A percentile compares a stretch with the other conserved stretches of the same genome.
Evolutionary conservation across 2,113 vertebrate species (phyloP).

Genomic region (Brienomyrus brachyistius): DNA sequence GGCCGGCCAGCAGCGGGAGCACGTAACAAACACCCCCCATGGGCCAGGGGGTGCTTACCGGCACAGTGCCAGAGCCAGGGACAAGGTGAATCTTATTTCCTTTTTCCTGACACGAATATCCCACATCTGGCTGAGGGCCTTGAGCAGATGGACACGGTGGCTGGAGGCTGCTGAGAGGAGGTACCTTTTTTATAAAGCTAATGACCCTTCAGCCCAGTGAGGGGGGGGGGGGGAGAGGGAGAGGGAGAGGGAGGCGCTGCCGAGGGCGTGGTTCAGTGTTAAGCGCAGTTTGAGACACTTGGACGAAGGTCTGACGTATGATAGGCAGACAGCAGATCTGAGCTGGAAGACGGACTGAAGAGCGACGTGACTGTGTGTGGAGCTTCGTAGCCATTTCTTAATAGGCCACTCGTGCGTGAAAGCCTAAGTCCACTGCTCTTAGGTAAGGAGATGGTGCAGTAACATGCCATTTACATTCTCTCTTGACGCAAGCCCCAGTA

Average conservation of each 20-base stretch:
- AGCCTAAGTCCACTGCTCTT: background rate
- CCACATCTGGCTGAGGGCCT: slow-evolving; percentile 56
- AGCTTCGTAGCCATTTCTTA: background rate
- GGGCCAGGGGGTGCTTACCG: background rate
- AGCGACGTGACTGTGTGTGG: background rate
- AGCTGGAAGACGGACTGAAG: background rate
- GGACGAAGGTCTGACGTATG: slow-evolving; percentile 6
- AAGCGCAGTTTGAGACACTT: slow-evolving; percentile 56
- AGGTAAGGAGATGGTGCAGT: background rate
- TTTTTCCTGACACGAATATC: slow-evolving; percentile 51
- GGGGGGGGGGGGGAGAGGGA: too few relatives aligned
- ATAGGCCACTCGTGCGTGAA: background rate
- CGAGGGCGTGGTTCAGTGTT: slow-evolving; percentile 43
- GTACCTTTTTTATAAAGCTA: slow-evolving; percentile 67
- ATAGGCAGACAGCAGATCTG: slow-evolving; percentile 10
- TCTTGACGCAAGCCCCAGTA: background rate
- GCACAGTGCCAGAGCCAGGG: background rate
- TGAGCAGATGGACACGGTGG: slow-evolving; percentile 60
- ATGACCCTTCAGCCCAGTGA: slow-evolving; percentile 54
- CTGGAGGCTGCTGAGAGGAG: slow-evolving; percentile 56
- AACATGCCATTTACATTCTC: background rate
- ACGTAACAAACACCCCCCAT: background rate
- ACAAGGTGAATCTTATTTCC: slow-evolving; percentile 9
- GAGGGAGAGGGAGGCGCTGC: slow-evolving; percentile 36
- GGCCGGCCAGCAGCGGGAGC: background rate